Evolutionary conservation across 2,888 invertebrate genomes (phyloP), one percentile per base, ranked within the genome.

Genomic region (Nymphalis c-album): DNA sequence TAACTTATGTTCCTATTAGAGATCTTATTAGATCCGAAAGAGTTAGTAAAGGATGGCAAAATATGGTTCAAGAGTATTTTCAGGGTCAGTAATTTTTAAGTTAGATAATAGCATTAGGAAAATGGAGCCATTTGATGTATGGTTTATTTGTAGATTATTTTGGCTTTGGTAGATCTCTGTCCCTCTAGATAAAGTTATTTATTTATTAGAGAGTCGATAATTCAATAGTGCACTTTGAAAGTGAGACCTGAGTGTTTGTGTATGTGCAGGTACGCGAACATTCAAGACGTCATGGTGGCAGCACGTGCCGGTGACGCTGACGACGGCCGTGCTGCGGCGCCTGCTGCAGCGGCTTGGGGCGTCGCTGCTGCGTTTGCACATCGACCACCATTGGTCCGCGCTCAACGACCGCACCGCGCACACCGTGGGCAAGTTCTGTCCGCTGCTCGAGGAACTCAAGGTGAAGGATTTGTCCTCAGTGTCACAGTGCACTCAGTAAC

Each of bases 1-100:
- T 94, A 72, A 78, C 83, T 6, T 93, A 89, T 74, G 78, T 94
- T 60, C 90, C 93, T 18, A 85, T 94, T 47, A 81, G 84, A 68
- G 93, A 94, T 74, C 83, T 93, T 68, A 88, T 94, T 31, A 81
- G 87, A 69, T 91, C 93, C n/a, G 94, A 94, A 77, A 83, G 93
- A 79, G 94, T 94, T 68, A 94, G 93, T 73, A 94, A 93, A 80
- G 82, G 87, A 53, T 94, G 94, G 94, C 90, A 88, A 71, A 83
- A 73, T 51, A 83, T 94, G 76, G 84, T 93, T 26, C 88, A 88
- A 67, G 90, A 93, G 72, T 92, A 93, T 75, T 86, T 94, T 77
- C 79, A 86, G 68, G 80, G 90, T 83, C 80, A 88, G 75, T 66
- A 10, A 10, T 20, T 55, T 20, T 6, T 26, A 20, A 31, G 40